Evolutionary conservation across 2,888 invertebrate genomes (phyloP).

Genomic region (Trachelus iudaicus): DNA sequence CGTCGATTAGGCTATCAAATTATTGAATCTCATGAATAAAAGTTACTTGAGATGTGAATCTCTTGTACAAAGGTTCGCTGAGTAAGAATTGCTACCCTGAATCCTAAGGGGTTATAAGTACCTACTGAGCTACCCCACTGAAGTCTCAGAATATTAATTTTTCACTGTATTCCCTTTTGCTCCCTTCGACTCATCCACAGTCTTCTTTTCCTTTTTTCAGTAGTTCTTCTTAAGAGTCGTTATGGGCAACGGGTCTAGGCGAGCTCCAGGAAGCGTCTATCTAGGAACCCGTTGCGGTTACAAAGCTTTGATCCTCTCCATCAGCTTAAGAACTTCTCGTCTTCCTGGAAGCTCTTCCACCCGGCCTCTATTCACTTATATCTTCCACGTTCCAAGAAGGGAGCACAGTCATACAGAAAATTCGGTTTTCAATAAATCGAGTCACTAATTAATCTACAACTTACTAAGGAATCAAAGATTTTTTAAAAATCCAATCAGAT

Average conservation of each 20-base stretch:
- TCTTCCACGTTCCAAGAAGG: too few relatives aligned
- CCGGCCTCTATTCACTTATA: neutral
- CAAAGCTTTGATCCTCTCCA: conserved; percentile 34
- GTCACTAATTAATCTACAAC: too few relatives aligned
- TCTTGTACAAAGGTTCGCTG: too few relatives aligned
- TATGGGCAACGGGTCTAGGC: neutral
- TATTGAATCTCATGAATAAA: conserved; percentile 36
- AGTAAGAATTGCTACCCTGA: too few relatives aligned
- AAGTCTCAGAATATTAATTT: too few relatives aligned
- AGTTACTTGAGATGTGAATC: conserved; percentile 6
- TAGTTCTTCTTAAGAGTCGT: too few relatives aligned
- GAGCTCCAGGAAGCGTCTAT: conserved; percentile 31
- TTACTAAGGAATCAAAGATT: too few relatives aligned
- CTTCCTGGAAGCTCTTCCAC: conserved; percentile 18
- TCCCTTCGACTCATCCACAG: conserved; percentile 11
- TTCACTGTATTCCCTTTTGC: neutral
- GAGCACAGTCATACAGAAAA: too few relatives aligned
- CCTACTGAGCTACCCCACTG: too few relatives aligned
- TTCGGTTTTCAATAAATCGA: too few relatives aligned
- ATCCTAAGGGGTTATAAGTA: too few relatives aligned
- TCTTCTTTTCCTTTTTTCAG: neutral
- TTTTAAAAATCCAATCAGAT: too few relatives aligned
- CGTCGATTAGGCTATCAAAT: conserved; percentile 27
- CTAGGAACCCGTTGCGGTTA: conserved; percentile 23
- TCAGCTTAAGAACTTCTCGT: conserved; percentile 19